Conservation (phyloP, 2,797 vertebrate genomes). For the Propithecus deckenii region DNA sequence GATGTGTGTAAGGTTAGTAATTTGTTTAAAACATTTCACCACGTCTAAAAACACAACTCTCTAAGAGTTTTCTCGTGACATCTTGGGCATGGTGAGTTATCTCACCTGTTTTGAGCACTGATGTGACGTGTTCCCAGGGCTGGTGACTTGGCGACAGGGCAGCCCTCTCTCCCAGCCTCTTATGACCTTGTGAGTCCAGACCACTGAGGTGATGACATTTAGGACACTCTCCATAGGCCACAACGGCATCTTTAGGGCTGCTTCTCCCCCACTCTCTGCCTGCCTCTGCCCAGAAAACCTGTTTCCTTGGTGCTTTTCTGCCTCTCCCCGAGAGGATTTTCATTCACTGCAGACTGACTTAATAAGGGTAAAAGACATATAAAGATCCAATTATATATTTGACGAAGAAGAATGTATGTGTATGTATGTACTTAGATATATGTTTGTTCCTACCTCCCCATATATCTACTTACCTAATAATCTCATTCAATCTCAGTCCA, state of each 20-base stretch:
- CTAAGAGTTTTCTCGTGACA: background rate
- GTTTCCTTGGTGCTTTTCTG: background rate
- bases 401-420: background rate
- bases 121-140: background rate
- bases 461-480: background rate
- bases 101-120: background rate
- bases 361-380: background rate
- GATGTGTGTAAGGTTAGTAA: background rate
- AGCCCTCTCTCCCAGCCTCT: background rate
- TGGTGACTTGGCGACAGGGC: background rate
- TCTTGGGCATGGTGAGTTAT: background rate
- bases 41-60: background rate
- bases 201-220: background rate
- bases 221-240: background rate
- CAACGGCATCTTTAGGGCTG: background rate
- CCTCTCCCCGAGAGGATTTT: background rate
- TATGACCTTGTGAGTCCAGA: background rate
- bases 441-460: background rate
- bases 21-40: background rate
- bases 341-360: background rate
- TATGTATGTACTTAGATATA: background rate
- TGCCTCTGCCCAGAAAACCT: background rate
- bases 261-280: background rate
- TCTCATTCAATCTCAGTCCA: background rate
- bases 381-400: background rate